Evolutionary conservation across 2,113 vertebrate species (phyloP).

Genomic region (Polypterus bichir): DNA sequence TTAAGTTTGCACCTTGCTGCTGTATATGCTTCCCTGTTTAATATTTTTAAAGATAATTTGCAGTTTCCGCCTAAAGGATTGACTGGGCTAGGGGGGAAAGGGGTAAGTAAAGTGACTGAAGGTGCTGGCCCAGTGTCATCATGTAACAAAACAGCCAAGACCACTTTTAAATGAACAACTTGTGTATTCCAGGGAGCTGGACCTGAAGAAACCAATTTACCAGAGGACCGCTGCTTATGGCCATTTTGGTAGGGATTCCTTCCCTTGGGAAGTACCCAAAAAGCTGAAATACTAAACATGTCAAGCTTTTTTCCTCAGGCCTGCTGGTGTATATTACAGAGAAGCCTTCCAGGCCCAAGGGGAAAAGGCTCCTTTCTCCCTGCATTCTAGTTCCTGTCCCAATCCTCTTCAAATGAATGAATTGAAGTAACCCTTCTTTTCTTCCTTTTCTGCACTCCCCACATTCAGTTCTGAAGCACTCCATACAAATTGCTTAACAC

Average conservation of each 20-base stretch:
- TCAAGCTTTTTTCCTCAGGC: slow-evolving; percentile 77
- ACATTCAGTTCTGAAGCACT: slow-evolving; percentile 1
- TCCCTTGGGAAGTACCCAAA: slow-evolving; percentile 93
- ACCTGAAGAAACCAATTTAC: slow-evolving; percentile 97
- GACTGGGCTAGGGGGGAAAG: not conserved
- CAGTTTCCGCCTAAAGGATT: too few species aligned
- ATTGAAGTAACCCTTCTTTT: not conserved
- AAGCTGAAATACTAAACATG: slow-evolving; percentile 88
- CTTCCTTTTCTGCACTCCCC: slow-evolving; percentile 10
- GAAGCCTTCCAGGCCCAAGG: slow-evolving; percentile 76
- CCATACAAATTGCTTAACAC: not conserved
- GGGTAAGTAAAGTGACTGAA: slow-evolving; percentile 10
- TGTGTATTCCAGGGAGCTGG: slow-evolving; percentile 98
- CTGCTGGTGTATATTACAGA: slow-evolving; percentile 90
- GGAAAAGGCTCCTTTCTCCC: slow-evolving; percentile 52
- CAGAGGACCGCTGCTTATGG: slow-evolving; percentile 95
- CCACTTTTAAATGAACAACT: slow-evolving; percentile 64
- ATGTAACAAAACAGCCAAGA: slow-evolving; percentile 5
- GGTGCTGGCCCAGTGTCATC: slow-evolving; percentile 16
- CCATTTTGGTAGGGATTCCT: slow-evolving; percentile 95
- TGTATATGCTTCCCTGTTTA: too few species aligned
- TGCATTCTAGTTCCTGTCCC: slow-evolving; percentile 37
- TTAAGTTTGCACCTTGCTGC: too few species aligned
- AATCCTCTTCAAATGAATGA: not conserved
- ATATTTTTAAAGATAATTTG: too few species aligned